Percentiles rank a stretch among this genome's conserved stretches.
phyloP scores from a whole-genome alignment of 2,888 invertebrate genomes.

The Himalopsyche kuldschensis region DNA sequence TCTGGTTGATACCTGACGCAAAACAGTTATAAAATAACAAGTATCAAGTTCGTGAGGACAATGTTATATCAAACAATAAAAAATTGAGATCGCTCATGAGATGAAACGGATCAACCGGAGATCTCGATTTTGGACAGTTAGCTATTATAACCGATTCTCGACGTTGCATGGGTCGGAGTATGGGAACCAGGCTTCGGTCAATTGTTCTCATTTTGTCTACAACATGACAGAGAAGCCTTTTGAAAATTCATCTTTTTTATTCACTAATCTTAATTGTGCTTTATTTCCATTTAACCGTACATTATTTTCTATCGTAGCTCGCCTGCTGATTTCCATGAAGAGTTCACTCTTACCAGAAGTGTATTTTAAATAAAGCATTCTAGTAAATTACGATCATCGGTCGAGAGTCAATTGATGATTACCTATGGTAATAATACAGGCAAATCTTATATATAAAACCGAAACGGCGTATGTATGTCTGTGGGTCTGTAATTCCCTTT shows the following conservation, averaged over 20 bases:
- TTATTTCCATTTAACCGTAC: too few relatives aligned
- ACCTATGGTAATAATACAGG: too few relatives aligned
- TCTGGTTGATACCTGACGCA: slow-evolving; percentile 15
- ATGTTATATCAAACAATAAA: slow-evolving; percentile 23
- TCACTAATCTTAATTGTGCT: too few relatives aligned
- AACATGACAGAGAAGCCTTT: not conserved
- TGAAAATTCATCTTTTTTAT: not conserved
- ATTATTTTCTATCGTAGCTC: too few relatives aligned
- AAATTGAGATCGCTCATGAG: slow-evolving; percentile 19
- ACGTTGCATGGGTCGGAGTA: slow-evolving; percentile 4
- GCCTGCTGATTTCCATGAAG: too few relatives aligned
- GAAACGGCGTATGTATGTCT: too few relatives aligned
- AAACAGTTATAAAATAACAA: slow-evolving; percentile 30
- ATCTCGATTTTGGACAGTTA: slow-evolving; percentile 24
- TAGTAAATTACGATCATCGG: too few relatives aligned
- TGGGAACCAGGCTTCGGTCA: slow-evolving; percentile 12
- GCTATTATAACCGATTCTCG: slow-evolving; percentile 15
- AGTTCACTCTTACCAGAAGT: too few relatives aligned
- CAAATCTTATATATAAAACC: too few relatives aligned
- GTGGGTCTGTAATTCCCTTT: too few relatives aligned
- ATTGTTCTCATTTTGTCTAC: not conserved
- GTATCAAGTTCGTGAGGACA: slow-evolving; percentile 29
- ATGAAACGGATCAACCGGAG: slow-evolving; percentile 10
- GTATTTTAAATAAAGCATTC: too few relatives aligned
- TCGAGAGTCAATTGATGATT: too few relatives aligned